Percentiles rank a stretch among this genome's conserved stretches.
Evolutionary conservation across 2,888 invertebrate species (phyloP).

Genomic region (Harpalus rubripes): DNA sequence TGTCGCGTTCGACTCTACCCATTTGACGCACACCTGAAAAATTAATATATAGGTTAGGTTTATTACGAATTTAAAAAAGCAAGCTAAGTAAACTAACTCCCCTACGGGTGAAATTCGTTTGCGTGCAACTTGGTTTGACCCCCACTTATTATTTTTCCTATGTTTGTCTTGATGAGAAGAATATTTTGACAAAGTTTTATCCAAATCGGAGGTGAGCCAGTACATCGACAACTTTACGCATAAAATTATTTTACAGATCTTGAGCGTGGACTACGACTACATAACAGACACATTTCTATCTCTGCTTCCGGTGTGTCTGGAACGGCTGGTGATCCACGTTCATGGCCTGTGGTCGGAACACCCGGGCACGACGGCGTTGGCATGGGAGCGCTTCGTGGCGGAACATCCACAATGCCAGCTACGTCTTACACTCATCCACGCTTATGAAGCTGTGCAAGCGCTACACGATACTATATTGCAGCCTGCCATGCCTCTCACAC

Average conservation of each 20-base stretch:
- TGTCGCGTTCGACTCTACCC: too few relatives aligned
- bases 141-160: too few relatives aligned
- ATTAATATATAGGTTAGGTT: too few relatives aligned
- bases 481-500: slow-evolving; percentile 85
- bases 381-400: slow-evolving; percentile 82
- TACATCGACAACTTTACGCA: too few relatives aligned
- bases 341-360: slow-evolving; percentile 84
- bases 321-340: slow-evolving; percentile 84
- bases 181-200: too few relatives aligned
- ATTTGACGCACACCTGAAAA: too few relatives aligned
- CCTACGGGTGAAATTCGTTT: too few relatives aligned
- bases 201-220: too few relatives aligned
- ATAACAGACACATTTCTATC: slow-evolving; percentile 78
- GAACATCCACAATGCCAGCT: slow-evolving; percentile 81
- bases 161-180: too few relatives aligned
- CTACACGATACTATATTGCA: slow-evolving; percentile 83
- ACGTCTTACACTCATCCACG: slow-evolving; percentile 83
- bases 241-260: slow-evolving; percentile 76
- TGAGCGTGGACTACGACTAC: slow-evolving; percentile 81
- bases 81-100: too few relatives aligned
- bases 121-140: too few relatives aligned
- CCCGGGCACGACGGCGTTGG: slow-evolving; percentile 82
- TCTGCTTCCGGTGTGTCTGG: slow-evolving; percentile 75
- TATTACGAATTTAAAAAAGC: too few relatives aligned
- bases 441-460: slow-evolving; percentile 83